Evolutionary conservation across 2,113 vertebrate species (phyloP), one percentile per base, ranked within the genome.

Genomic region (Zosterops japonicus): DNA sequence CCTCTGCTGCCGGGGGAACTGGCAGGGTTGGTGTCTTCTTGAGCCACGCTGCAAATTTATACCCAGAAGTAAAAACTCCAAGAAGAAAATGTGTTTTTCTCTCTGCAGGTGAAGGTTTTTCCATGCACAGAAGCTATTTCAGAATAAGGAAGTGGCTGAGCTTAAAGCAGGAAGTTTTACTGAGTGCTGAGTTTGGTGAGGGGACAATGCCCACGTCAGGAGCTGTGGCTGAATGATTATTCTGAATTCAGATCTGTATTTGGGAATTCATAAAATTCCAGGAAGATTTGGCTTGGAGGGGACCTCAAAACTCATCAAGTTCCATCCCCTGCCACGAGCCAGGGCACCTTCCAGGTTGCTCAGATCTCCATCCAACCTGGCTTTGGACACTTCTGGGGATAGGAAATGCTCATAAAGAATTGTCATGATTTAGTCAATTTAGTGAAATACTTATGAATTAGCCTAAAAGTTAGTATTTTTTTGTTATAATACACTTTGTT

Each of bases 191-290:
- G n/a, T n/a, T n/a, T 25, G 18, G 33, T 5, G 50, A 69, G 25
- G 17, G 33, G 39, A 33, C 50, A 23, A 0, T 6, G 15, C 2
- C 24, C 1, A 0, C 18, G 6, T 8, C 2, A 4, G 21, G 8
- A 47, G n/a, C 24, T 24, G 10, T 12, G 55, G 11, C 20, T 82
- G n/a, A 18, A 8, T 0, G 1, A 4, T 69, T 84, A 6, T 59
- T 16, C 36, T 59, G 47, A 36, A 9, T 75, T 65, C 42, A 70
- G 42, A 53, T 2, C 69, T 2, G 0, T 28, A 7, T 23, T 18
- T 0, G 4, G 53, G 9, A 8, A 27, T 28, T 52, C 18, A 14
- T 6, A 23, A 41, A 49, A 36, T 56, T 53, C 47, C 21, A 49
- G 35, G 55, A 27, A 0, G 2, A 3, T 69, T 76, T 55, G 63